Evolutionary conservation across 30 jellyfish, hydroid and myxozoan genomes (phyloP).

Genomic region (Chrysaora quinquecirrha): DNA sequence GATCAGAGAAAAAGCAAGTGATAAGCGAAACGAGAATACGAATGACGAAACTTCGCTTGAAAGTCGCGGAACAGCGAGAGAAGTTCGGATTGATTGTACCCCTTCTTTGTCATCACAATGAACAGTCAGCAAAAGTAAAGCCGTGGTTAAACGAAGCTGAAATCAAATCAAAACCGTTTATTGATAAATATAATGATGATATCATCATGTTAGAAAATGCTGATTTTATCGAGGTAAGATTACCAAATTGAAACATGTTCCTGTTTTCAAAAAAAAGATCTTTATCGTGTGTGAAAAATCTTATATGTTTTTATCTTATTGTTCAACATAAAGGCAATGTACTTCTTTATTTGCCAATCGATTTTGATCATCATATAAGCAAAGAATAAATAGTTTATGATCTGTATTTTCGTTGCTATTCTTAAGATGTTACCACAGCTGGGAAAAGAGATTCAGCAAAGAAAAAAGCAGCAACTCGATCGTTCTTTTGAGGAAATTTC

Average conservation of each 20-base stretch:
- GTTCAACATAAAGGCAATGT: too few species aligned
- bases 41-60: slow-evolving; percentile 27
- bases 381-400: too few species aligned
- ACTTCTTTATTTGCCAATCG: too few species aligned
- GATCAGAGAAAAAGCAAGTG: slow-evolving; percentile 58
- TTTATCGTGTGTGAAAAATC: background rate
- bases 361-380: too few species aligned
- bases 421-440: too few species aligned
- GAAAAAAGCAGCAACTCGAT: too few species aligned
- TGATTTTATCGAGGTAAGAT: slow-evolving; percentile 67
- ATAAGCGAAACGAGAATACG: slow-evolving; percentile 66
- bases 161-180: slow-evolving; percentile 40
- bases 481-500: too few species aligned
- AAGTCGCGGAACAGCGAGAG: slow-evolving; percentile 58
- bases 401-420: too few species aligned
- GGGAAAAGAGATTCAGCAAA: too few species aligned
- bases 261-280: background rate
- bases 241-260: background rate
- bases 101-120: slow-evolving; percentile 62
- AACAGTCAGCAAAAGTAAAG: slow-evolving; percentile 40
- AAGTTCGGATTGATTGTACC: slow-evolving; percentile 60
- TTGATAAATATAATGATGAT: slow-evolving; percentile 46
- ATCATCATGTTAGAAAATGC: slow-evolving; percentile 56
- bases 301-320: too few species aligned
- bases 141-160: slow-evolving; percentile 82